These are phyloP conservation scores for Melanargia galathea DNA, from an alignment of 2,888 invertebrate genomes.

Conservation along the genomic window DNA sequence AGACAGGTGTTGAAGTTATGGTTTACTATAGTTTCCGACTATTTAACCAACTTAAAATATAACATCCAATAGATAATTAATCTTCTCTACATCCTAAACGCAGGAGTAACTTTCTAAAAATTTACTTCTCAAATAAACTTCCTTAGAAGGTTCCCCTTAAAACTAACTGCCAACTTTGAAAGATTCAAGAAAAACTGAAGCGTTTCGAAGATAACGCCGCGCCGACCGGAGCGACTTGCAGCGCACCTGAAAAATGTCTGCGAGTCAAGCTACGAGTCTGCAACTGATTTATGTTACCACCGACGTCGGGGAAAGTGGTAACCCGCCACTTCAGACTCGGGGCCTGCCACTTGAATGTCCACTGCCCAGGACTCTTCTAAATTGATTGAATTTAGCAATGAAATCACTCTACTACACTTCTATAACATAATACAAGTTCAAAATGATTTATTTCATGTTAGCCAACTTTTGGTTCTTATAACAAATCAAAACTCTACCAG, in stretches of 20 bases:
- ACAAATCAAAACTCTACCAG: too few relatives aligned
- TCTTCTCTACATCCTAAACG: background rate
- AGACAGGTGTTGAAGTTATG: too few relatives aligned
- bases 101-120: too few relatives aligned
- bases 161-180: slow-evolving; percentile 16
- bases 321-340: background rate
- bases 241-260: slow-evolving; percentile 25
- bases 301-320: slow-evolving; percentile 26
- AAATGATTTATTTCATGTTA: too few relatives aligned
- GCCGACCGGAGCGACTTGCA: slow-evolving; percentile 2
- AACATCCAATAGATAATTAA: background rate
- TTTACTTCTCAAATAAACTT: background rate
- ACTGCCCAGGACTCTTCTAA: background rate
- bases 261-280: slow-evolving; percentile 20
- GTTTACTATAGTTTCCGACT: too few relatives aligned
- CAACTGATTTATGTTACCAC: slow-evolving; percentile 31
- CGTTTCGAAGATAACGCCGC: background rate
- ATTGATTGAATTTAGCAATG: too few relatives aligned
- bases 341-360: background rate
- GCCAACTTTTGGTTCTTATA: too few relatives aligned
- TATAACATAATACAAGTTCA: too few relatives aligned
- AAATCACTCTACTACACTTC: too few relatives aligned
- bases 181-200: slow-evolving; percentile 14
- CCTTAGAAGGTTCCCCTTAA: slow-evolving; percentile 1
- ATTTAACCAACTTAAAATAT: too few relatives aligned